These are phyloP conservation scores for Diachasmimorpha longicaudata DNA, from an alignment of 1,140 invertebrate genomes.

Conservation along the genomic window DNA sequence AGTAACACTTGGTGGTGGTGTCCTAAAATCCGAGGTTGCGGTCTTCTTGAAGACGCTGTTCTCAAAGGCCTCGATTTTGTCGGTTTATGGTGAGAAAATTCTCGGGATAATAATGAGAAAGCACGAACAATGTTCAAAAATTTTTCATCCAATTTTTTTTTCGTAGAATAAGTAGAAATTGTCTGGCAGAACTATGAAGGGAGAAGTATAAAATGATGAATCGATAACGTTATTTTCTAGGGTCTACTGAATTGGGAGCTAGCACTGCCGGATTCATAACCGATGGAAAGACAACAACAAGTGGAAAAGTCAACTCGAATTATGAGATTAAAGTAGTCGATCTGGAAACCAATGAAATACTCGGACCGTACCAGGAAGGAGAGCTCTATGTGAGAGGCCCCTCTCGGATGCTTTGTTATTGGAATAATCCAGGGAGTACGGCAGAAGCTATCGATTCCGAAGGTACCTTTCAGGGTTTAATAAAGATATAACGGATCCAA, in stretches of 20 bases:
- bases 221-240: conserved; percentile 20
- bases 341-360: conserved; percentile 42
- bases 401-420: conserved; percentile 59
- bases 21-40: conserved; percentile 35
- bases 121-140: background rate
- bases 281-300: conserved; percentile 11
- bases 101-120: background rate
- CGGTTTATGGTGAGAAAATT: conserved; percentile 41
- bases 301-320: conserved; percentile 33
- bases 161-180: no score
- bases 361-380: conserved; percentile 56
- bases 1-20: conserved; percentile 45
- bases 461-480: conserved; percentile 51
- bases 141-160: no score
- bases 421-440: conserved; percentile 66
- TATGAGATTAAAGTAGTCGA: conserved; percentile 51
- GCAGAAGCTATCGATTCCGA: conserved; percentile 63
- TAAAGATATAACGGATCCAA: no score
- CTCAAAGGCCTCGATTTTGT: conserved; percentile 23
- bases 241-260: conserved; percentile 40
- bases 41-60: conserved; percentile 25
- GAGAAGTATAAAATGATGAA: no score
- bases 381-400: conserved; percentile 59
- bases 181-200: no score
- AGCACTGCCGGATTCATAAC: background rate